Percentiles rank a stretch among this genome's conserved stretches.
Evolutionary conservation across 2,797 vertebrate species (phyloP).

Genomic region (Brachymystax lenok): DNA sequence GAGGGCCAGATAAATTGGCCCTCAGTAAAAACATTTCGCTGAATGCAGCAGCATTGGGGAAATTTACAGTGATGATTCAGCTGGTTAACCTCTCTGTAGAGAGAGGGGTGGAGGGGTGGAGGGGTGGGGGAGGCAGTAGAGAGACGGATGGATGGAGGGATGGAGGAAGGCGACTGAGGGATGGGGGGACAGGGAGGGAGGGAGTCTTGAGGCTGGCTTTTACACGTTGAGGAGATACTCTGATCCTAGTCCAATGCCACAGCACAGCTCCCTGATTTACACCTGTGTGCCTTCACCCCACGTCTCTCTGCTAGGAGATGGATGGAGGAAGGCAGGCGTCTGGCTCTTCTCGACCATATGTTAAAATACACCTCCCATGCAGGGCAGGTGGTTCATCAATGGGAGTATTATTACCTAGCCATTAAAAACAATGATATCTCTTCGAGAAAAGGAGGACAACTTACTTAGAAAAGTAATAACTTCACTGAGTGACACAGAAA

Average conservation of each 20-base stretch:
- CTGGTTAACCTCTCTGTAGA: slow-evolving; percentile 10
- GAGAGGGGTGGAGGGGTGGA: not conserved
- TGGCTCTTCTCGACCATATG: not conserved
- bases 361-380: not conserved
- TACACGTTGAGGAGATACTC: not conserved
- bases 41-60: slow-evolving; percentile 13
- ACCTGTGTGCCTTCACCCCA: slow-evolving; percentile 34
- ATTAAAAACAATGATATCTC: slow-evolving; percentile 10
- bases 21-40: slow-evolving; percentile 14
- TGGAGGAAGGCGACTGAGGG: not conserved
- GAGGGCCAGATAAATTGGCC: slow-evolving; percentile 29
- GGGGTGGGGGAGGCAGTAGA: not conserved
- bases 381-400: slow-evolving; percentile 35
- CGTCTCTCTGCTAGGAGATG: not conserved
- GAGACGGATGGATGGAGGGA: not conserved
- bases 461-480: not conserved
- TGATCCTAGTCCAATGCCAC: slow-evolving; percentile 27
- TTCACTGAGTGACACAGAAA: not conserved
- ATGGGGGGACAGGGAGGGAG: not conserved
- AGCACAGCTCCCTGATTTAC: slow-evolving; percentile 30
- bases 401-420: slow-evolving; percentile 15
- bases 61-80: slow-evolving; percentile 24
- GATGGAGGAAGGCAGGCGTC: slow-evolving; percentile 11
- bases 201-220: not conserved
- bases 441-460: slow-evolving; percentile 1